phyloP scores from a whole-genome alignment of 2,797 vertebrate genomes.

The Hafferia zeledoni region DNA sequence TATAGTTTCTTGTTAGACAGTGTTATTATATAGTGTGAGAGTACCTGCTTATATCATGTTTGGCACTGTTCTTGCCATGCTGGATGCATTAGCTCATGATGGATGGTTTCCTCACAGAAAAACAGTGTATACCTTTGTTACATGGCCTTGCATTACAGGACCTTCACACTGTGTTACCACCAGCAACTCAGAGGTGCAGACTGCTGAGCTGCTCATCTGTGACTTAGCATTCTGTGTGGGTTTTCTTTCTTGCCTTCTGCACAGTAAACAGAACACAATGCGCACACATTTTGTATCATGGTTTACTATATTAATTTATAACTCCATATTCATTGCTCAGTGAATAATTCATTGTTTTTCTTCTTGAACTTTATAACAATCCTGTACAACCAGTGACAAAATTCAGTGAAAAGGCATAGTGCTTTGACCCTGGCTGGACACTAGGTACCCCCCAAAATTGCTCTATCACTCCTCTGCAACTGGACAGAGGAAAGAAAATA shows the following conservation, averaged over 20 bases:
- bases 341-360: not conserved
- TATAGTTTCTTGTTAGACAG: not conserved
- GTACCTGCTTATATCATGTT: not conserved
- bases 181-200: not conserved
- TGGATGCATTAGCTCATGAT: conserved; percentile 9
- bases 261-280: not conserved
- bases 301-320: not conserved
- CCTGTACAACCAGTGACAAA: not conserved
- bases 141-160: not conserved
- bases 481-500: not conserved
- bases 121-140: not conserved
- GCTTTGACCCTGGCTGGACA: not conserved
- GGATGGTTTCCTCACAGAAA: not conserved
- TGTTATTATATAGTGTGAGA: not conserved
- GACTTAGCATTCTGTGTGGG: not conserved
- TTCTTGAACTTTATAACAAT: not conserved
- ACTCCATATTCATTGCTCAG: not conserved
- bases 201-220: not conserved
- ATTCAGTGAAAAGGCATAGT: not conserved
- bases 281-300: not conserved
- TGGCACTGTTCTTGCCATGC: not conserved
- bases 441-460: not conserved
- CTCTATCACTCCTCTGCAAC: not conserved
- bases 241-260: not conserved
- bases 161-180: not conserved